These are phyloP conservation scores for Varanus salvator DNA, from an alignment of 2,113 vertebrate species.

Conservation along the genomic window DNA sequence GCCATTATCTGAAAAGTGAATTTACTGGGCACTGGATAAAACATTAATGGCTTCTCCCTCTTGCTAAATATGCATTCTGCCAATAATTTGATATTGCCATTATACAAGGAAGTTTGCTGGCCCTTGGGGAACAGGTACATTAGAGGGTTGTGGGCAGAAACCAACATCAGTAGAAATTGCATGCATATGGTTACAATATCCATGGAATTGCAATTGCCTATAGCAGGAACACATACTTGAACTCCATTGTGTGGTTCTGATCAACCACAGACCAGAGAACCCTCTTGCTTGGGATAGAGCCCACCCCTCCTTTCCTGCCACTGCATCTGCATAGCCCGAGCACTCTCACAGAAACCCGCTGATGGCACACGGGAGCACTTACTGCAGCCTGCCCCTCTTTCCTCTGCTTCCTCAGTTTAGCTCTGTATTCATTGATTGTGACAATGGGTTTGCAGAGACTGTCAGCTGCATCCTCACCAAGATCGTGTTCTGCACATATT, in stretches of 20 bases:
- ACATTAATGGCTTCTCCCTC: not conserved
- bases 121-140: conserved; percentile 2
- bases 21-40: not conserved
- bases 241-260: not conserved
- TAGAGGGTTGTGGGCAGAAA: not conserved
- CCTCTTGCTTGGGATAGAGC: not conserved
- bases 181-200: not conserved
- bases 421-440: not conserved
- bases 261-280: not conserved
- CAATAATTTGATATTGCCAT: not conserved
- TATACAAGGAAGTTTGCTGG: not conserved
- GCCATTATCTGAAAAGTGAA: not conserved
- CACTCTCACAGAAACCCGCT: not conserved
- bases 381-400: not conserved
- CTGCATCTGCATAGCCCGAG: not conserved
- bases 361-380: not conserved
- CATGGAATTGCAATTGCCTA: not conserved
- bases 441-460: conserved; percentile 4
- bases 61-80: not conserved
- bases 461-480: not conserved
- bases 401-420: not conserved
- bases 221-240: not conserved
- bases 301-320: too few species aligned
- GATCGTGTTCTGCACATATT: not conserved
- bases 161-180: not conserved